Evolutionary conservation across 2,797 vertebrate species (phyloP).

Genomic region (Anguilla anguilla): DNA sequence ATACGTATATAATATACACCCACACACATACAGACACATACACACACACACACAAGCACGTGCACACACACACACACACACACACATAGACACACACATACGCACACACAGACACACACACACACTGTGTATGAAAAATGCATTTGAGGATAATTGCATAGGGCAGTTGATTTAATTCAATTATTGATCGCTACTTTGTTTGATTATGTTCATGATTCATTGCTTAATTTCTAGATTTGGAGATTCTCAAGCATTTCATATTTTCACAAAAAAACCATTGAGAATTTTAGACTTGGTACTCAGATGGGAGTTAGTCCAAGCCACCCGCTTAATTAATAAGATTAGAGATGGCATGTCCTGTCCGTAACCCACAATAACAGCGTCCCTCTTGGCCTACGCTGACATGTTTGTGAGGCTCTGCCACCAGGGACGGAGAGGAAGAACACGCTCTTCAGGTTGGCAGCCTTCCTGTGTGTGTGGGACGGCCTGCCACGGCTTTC

Average conservation of each 20-base stretch:
- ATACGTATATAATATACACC: too few relatives aligned
- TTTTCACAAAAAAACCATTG: neutral
- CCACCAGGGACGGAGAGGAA: neutral
- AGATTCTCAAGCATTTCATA: neutral
- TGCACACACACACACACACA: too few relatives aligned
- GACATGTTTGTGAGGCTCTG: conserved; percentile 27
- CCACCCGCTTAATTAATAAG: neutral
- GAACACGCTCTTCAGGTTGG: conserved; percentile 20
- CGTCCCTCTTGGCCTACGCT: conserved; percentile 16
- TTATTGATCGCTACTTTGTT: neutral
- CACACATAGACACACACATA: too few relatives aligned
- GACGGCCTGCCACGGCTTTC: conserved; percentile 46
- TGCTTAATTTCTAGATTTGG: neutral
- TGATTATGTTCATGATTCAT: neutral
- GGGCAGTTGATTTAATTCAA: neutral
- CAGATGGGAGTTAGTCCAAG: neutral
- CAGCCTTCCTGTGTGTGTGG: conserved; percentile 45
- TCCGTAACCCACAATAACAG: neutral
- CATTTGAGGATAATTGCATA: neutral
- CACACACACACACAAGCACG: too few relatives aligned
- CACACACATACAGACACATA: too few relatives aligned
- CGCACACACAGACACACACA: too few relatives aligned
- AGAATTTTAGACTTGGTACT: neutral
- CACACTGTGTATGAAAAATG: neutral
- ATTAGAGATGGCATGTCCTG: conserved; percentile 16